Evolutionary conservation across 2,113 vertebrate genomes (phyloP), one percentile per base, ranked within the genome.

Genomic region (Dipodomys ordii): DNA sequence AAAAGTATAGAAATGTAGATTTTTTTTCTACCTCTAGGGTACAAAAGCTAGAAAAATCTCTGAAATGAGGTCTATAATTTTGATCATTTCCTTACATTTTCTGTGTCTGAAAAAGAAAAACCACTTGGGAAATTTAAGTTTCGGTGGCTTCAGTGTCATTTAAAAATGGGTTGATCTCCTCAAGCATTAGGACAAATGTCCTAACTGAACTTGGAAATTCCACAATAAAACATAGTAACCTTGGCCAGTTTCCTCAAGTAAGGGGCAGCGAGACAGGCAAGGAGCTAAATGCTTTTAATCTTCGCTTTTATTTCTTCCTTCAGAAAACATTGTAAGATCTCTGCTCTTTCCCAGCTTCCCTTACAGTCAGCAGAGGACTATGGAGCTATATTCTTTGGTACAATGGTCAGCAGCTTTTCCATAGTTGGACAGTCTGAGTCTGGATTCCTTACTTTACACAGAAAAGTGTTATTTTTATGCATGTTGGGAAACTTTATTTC

Each of bases 71-170:
- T 79, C 65, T 93, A 8, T 83, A 69, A 32, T 12, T 81, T 87
- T 91, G 78, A 15, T 80, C 22, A 77, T 69, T 83, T 11, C 23
- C 62, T 92, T 68, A 91, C 79, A 69, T 80, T 94, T 67, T 62
- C 23, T 89, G 22, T 64, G 60, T 81, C 27, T 73, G 71, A 87
- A 85, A 65, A 69, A 74, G 62, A 91, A 95, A 91, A 80, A 57
- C 5, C n/a, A 60, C 72, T 74, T 67, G 74, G 62, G 76, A 92
- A 84, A 92, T 90, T 84, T 76, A 85, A 73, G 27, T 82, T 83
- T 32, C 73, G 67, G 49, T 72, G 39, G 28, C 77, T 84, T 90
- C 82, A 71, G 7, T 80, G 57, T 83, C 71, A 74, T 92, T 89
- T 60, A 53, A 83, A 90, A 95, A 30, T 57, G 2, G 35, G 19